phyloP scores from a whole-genome alignment of 1,140 invertebrate genomes.

The Apis florea region DNA sequence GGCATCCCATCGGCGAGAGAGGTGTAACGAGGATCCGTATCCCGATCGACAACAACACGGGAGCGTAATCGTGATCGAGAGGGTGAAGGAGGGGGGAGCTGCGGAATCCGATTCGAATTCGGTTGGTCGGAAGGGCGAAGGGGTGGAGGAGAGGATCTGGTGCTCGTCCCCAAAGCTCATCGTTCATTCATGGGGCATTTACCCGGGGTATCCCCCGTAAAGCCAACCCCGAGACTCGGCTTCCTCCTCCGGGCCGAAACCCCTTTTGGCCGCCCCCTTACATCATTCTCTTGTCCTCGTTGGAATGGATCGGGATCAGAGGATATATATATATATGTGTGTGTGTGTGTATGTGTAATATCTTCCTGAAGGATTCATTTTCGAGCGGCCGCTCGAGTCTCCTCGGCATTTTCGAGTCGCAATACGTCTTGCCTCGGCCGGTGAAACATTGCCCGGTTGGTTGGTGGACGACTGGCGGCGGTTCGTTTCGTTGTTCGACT shows the following conservation, averaged over 20 bases:
- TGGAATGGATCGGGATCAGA: conserved; percentile 77
- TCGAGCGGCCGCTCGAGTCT: conserved; percentile 36
- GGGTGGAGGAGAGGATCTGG: conserved; percentile 26
- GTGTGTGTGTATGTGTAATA: conserved; percentile 75
- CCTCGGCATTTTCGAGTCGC: conserved; percentile 33
- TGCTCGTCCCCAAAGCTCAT: conserved; percentile 75
- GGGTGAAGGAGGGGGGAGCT: no score
- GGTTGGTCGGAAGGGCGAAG: neutral
- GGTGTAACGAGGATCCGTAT: conserved; percentile 71
- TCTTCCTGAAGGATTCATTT: conserved; percentile 70
- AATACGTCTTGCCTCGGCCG: conserved; percentile 49
- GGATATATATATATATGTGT: conserved; percentile 59
- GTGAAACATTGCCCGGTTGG: conserved; percentile 44
- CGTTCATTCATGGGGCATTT: conserved; percentile 81
- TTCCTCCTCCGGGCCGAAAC: conserved; percentile 31
- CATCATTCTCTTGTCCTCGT: conserved; percentile 71
- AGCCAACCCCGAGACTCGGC: conserved; percentile 64
- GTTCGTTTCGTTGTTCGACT: neutral
- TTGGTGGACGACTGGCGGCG: no score
- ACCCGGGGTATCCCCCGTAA: conserved; percentile 76
- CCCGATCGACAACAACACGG: conserved; percentile 39
- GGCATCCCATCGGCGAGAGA: no score
- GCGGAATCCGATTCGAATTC: conserved; percentile 76
- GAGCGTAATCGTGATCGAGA: conserved; percentile 71
- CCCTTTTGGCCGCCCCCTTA: conserved; percentile 67